phyloP scores from a whole-genome alignment of 2,888 invertebrate genomes.

The Mesorhabditis sp. region DNA sequence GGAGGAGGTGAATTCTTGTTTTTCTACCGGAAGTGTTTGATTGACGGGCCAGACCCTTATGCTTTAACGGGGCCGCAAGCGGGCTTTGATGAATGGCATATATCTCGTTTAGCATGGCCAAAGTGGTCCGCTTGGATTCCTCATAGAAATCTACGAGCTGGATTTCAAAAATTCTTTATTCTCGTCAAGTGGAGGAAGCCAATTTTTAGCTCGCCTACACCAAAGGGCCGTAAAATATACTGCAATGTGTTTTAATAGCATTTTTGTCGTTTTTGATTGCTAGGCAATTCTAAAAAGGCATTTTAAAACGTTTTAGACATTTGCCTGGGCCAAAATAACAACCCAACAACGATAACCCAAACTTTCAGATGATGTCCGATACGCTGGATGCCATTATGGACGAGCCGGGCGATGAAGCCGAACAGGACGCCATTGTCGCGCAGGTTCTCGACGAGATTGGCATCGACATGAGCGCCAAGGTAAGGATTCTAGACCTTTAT shows the following conservation, averaged over 20 bases:
- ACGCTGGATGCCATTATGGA: slow-evolving; percentile 82
- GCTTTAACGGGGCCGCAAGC: too few species aligned
- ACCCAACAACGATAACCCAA: background rate
- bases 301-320: too few species aligned
- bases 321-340: too few species aligned
- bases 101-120: too few species aligned
- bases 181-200: background rate
- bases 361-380: slow-evolving; percentile 69
- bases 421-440: slow-evolving; percentile 80
- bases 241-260: too few species aligned
- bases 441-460: slow-evolving; percentile 93
- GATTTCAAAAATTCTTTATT: background rate
- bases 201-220: background rate
- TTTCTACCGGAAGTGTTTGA: too few species aligned
- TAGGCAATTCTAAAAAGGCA: too few species aligned
- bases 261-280: too few species aligned
- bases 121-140: too few species aligned
- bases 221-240: too few species aligned
- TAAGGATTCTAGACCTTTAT: slow-evolving; percentile 57
- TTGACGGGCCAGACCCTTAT: too few species aligned
- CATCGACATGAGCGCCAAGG: slow-evolving; percentile 86
- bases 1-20: slow-evolving; percentile 80
- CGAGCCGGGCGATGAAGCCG: slow-evolving; percentile 85
- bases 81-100: too few species aligned
- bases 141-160: background rate